Base-by-base conservation (phyloP, 2,113 vertebrate species). In the Hippopotamus amphibius region DNA sequence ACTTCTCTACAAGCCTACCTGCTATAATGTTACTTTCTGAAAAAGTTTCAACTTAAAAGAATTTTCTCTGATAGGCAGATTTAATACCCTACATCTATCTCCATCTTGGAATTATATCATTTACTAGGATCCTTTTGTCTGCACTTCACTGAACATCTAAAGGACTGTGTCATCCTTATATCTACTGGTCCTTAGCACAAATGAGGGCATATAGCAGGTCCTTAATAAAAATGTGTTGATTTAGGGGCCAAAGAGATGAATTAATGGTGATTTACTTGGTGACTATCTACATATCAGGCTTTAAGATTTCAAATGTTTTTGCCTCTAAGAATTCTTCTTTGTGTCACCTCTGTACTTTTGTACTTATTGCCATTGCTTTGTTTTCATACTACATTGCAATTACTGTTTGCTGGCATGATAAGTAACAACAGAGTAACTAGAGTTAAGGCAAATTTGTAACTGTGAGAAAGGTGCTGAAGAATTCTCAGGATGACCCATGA, bases 221-320 rank as follows among this genome's bases (percentile, higher is more conserved):
- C 22, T 69, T 93, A 82, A 85, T 57, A 46, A 77, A 87, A 79
- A 83, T 65, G 21, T 48, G 5, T 43, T 91, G 48, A 12, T 80
- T 90, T 93, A 63, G 48, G 46, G 72, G 30, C 41, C 66, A 93
- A 95, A 96, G 5, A 59, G 84, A 90, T 74, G 26, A 97, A 97
- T 91, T 88, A 88, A 89, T 84, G 57, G 4, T 85, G 53, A 33
- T 88, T 96, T 76, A 81, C 12, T 24, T 85, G 46, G 26, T 82
- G 28, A 48, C 82, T 14, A 14, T 61, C 80, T 96, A 85, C 3
- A 12, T 10, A 66, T 53, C 12, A 77, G 53, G 63, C 48, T 96
- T 88, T 77, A 94, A 93, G 33, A 88, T 14, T 14, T 79, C 37
- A 68, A 79, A 89, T 48, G 33, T 88, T 95, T 83, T 24, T 26